Conservation (phyloP, 2,797 vertebrate species). For the Neosilurus mollespiculum region DNA sequence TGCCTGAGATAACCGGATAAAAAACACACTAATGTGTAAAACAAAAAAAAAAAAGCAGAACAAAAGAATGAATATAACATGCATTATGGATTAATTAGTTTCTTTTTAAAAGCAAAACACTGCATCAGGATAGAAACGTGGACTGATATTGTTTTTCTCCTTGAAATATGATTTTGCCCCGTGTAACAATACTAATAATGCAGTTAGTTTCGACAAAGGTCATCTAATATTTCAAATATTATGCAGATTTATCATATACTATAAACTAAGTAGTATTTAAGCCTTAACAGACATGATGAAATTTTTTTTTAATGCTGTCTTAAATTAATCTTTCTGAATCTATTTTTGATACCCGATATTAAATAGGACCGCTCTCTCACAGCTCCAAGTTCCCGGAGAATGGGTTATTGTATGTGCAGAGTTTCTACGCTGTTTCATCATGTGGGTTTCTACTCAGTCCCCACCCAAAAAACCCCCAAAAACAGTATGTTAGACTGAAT, state of each 20-base stretch:
- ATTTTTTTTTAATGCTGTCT: not conserved
- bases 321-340: not conserved
- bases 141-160: too few species aligned
- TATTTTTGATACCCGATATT: not conserved
- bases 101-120: too few species aligned
- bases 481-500: not conserved
- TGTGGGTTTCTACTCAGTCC: not conserved
- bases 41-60: not conserved
- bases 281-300: fast-evolving
- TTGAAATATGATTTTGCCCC: not conserved
- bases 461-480: not conserved
- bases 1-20: conserved; percentile 65
- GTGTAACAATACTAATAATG: not conserved
- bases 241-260: not conserved
- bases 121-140: too few species aligned
- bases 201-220: not conserved
- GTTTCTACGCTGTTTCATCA: not conserved
- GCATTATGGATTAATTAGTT: not conserved
- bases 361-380: not conserved
- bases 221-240: not conserved
- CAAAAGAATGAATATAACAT: not conserved
- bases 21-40: not conserved
- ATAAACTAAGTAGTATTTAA: not conserved
- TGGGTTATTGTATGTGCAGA: not conserved
- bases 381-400: not conserved